Base-by-base conservation (phyloP, 2,113 vertebrate genomes). In the Notarius lentiginosus region DNA sequence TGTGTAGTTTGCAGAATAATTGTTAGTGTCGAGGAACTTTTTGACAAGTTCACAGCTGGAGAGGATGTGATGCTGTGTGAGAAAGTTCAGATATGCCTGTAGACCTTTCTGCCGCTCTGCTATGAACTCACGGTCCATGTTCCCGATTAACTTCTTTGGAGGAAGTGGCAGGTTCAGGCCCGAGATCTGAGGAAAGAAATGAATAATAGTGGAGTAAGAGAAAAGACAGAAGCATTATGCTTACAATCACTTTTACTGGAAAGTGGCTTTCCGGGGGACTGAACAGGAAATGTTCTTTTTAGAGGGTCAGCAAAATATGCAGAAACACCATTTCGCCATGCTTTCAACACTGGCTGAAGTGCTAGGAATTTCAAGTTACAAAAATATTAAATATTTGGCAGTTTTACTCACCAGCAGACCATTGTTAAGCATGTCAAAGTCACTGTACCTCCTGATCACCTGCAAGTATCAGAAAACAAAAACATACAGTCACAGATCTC, bases 121-220 rank as follows among this genome's bases (percentile, higher is more conserved):
- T 4, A 99, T 97, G 92, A 99, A 99, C 91, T 99, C 98, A 49
- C 98, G 94, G 80, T 99, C 98, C 98, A 99, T 99, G 93, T 99
- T 99, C 72, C 98, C 97, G 61, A 99, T 95, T 89, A 99, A 90
- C 89, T 98, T 99, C 94, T 99, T 99, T 60, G 97, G 98, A 90
- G 98, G 98, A 90, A 99, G 97, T 91, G 97, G 97, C 93, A 99
- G 95, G 91, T 93, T 96, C 90, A 99, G 92, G 86, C 97, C 93
- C 83, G 97, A 96, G 88, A 99, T 96, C 98, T 99, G 92, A 70
- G 9, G 17, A 51, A n/a, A 70, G 22, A 72, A 73, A n/a, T 20
- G 24, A 20, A 15, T 34, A 34, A 51, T 17, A 0, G 63, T 4
- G 8, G 85, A 70, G 53, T 5, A 3, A 76, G 14, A 87, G 22